phyloP scores from a whole-genome alignment of 2,113 vertebrate species.

The Silurus glanis region DNA sequence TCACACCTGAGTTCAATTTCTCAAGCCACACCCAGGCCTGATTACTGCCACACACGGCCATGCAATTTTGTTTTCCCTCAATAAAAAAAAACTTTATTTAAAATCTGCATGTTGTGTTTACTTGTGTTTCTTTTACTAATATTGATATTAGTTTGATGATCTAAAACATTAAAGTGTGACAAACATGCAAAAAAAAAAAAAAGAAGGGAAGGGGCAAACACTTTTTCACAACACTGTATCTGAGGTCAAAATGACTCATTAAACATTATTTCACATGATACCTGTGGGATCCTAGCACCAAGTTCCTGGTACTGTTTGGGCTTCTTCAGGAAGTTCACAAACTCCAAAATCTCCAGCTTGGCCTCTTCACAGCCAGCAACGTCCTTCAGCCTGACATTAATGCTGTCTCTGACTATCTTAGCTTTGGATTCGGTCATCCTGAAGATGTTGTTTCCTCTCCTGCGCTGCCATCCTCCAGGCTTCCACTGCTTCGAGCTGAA shows the following conservation, averaged over 20 bases:
- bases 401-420: conserved; percentile 64
- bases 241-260: neutral
- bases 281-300: conserved; percentile 73
- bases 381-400: conserved; percentile 62
- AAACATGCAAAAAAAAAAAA: no score
- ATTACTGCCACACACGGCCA: no score
- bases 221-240: no score
- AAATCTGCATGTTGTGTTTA: no score
- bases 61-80: no score
- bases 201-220: no score
- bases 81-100: no score
- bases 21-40: no score
- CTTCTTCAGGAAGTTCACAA: conserved; percentile 73
- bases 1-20: no score
- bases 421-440: conserved; percentile 69
- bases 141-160: no score
- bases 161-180: no score
- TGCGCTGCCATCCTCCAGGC: conserved; percentile 50
- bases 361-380: conserved; percentile 72
- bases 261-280: conserved; percentile 61
- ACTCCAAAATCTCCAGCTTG: conserved; percentile 70
- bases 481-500: conserved; percentile 60
- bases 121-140: no score
- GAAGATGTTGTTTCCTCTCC: conserved; percentile 62
- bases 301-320: conserved; percentile 70